Base-by-base conservation (phyloP, 2,888 invertebrate species). In the Bombylius discolor region DNA sequence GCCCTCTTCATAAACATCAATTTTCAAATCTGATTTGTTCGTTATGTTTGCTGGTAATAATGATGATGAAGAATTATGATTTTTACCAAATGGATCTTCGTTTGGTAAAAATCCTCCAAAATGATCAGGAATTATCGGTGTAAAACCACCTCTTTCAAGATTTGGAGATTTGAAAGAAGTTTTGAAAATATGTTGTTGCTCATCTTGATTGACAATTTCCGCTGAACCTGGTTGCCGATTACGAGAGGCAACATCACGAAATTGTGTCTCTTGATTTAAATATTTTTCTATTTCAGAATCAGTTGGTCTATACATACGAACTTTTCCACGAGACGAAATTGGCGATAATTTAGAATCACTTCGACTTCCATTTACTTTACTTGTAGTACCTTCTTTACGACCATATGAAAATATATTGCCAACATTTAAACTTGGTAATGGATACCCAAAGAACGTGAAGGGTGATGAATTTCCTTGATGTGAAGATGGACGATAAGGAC, bases 401-500 rank as follows among this genome's bases (percentile, higher is more conserved):
- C 60, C 58, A 9, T 68, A 64, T 1, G 67, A 70, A 73, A 85
- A 79, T 47, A 88, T 72, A 64, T 83, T 83, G 12, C 83, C 82
- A 65, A 89, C 79, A 62, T 83, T 84, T 50, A 90, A 70, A 46
- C 81, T 78, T 3, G 89, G 87, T 57, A 91, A 68, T 0, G 91
- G 90, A 67, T 90, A 83, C 0, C 91, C 91, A 65, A 91, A 91
- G 67, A 91, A 89, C 13, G 90, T 89, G 62, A 89, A 89, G 0
- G 83, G 80, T 0, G 80, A 77, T 42, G 76, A 77, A 23, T 52
- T 49, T 7, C 9, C 11, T 11, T 42, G 39, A 11, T 8, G 39
- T 36, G 34, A 8, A 7, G 34, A 36, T 42, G 39, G 39, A 52
- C 52, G 53, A 44, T 72, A 69, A 53, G 71, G 66, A 58, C 51